Evolutionary conservation across 2,888 invertebrate species (phyloP).

Genomic region (Tenthredo notha): DNA sequence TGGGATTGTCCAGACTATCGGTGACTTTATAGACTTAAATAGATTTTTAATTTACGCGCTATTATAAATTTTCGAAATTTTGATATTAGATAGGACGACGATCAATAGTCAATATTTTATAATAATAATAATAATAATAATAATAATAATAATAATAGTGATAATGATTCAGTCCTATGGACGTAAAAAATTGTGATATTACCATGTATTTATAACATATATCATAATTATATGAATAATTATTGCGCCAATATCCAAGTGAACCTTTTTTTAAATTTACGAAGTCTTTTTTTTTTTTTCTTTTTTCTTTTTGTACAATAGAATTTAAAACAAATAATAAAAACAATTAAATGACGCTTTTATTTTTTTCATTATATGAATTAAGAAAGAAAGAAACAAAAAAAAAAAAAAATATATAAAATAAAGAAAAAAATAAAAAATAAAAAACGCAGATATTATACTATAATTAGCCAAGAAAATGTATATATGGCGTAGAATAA

Average conservation of each 20-base stretch:
- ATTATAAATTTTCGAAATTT: not conserved
- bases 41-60: not conserved
- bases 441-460: not conserved
- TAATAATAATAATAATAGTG: not conserved
- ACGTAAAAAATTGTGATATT: slow-evolving; percentile 57
- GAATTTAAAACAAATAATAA: not conserved
- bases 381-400: too few species aligned
- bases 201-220: slow-evolving; percentile 58
- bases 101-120: not conserved
- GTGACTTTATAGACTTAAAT: not conserved
- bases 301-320: not conserved
- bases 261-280: too few species aligned
- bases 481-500: not conserved
- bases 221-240: too few species aligned
- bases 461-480: not conserved
- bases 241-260: too few species aligned
- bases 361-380: too few species aligned
- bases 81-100: slow-evolving; percentile 4
- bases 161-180: slow-evolving; percentile 49
- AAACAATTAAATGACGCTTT: not conserved
- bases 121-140: not conserved
- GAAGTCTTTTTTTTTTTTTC: too few species aligned
- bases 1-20: not conserved
- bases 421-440: too few species aligned
- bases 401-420: not conserved